phyloP scores from a whole-genome alignment of 2,113 vertebrate species.

The Lepus americanus region DNA sequence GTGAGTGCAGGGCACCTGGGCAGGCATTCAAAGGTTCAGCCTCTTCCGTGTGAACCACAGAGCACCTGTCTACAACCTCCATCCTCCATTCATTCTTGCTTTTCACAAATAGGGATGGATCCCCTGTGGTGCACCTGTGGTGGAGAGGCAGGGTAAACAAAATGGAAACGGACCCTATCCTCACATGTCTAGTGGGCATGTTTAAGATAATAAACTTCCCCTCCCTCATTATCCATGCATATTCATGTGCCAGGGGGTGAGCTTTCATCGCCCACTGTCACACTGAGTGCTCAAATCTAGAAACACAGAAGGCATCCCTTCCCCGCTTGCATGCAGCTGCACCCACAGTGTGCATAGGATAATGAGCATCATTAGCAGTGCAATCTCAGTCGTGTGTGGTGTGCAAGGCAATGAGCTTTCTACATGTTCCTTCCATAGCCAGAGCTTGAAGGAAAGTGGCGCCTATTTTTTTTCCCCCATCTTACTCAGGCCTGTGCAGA shows the following conservation, averaged over 20 bases:
- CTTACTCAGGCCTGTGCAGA: not conserved
- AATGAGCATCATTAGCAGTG: not conserved
- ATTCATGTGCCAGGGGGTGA: not conserved
- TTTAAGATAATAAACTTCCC: not conserved
- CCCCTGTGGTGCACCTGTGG: not conserved
- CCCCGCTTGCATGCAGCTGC: not conserved
- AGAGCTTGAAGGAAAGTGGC: slow-evolving; percentile 32
- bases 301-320: not conserved
- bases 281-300: not conserved
- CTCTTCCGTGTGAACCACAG: not conserved
- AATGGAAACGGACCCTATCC: not conserved
- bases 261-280: not conserved
- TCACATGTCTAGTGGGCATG: not conserved
- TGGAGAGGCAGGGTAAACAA: not conserved
- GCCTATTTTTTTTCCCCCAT: not conserved
- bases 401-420: not conserved
- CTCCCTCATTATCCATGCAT: not conserved
- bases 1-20: not conserved
- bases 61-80: not conserved
- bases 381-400: not conserved
- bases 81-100: not conserved
- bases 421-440: not conserved
- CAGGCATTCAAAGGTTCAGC: not conserved
- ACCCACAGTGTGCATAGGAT: not conserved
- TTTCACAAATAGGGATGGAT: not conserved